phyloP scores from a whole-genome alignment of 2,797 vertebrate genomes.

The Eulemur coronatus region DNA sequence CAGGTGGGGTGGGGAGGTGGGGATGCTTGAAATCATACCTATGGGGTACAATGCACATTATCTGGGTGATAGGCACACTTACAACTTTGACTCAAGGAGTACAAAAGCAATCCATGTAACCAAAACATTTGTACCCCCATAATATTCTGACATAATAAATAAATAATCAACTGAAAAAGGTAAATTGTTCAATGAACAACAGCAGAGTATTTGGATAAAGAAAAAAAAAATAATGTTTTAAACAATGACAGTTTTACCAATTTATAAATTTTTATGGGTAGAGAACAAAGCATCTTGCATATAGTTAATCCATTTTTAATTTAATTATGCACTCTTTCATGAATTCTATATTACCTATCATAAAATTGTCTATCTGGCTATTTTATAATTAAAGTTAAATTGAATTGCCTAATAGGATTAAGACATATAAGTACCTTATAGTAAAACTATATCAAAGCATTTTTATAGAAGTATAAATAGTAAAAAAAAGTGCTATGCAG shows the following conservation, averaged over 20 bases:
- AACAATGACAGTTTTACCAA: background rate
- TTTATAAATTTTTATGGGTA: background rate
- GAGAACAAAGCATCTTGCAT: background rate
- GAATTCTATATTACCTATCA: conserved; percentile 44
- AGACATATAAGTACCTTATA: conserved; percentile 27
- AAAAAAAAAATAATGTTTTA: background rate
- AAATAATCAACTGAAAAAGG: background rate
- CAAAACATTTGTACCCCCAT: too few relatives aligned
- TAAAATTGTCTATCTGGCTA: conserved; percentile 27
- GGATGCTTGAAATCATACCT: too few relatives aligned
- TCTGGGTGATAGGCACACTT: too few relatives aligned
- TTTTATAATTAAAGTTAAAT: conserved; percentile 64
- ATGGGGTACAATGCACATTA: too few relatives aligned
- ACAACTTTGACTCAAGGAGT: too few relatives aligned
- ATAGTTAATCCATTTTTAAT: conserved; percentile 56
- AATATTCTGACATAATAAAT: too few relatives aligned
- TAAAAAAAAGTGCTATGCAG: background rate
- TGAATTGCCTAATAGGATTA: conserved; percentile 14
- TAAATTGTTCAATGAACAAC: background rate
- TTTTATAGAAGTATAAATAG: background rate
- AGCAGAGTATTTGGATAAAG: background rate
- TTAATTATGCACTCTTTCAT: conserved; percentile 37
- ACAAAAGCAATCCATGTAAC: too few relatives aligned
- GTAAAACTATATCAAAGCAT: background rate
- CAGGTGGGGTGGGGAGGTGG: too few relatives aligned